phyloP scores from a whole-genome alignment of 2,797 vertebrate genomes.

The Falco rusticolus region DNA sequence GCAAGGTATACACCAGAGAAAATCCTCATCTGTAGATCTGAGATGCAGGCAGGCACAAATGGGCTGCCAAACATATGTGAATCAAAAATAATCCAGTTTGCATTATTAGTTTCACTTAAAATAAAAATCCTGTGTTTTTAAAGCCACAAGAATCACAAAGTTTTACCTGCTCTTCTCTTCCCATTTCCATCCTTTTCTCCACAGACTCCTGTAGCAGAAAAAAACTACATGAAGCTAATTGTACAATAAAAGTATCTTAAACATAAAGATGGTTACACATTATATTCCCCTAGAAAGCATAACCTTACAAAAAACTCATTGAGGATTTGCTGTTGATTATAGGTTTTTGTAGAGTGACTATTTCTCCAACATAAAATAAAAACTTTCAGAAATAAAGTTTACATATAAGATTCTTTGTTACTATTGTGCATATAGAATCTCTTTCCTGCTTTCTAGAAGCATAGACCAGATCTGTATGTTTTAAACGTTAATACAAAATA shows the following conservation, averaged over 20 bases:
- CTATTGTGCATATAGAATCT: not conserved
- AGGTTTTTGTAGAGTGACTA: not conserved
- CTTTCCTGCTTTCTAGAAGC: not conserved
- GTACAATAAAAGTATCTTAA: not conserved
- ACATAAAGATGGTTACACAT: not conserved
- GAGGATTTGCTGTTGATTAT: not conserved
- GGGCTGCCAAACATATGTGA: not conserved
- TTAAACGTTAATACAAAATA: not conserved
- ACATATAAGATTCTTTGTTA: not conserved
- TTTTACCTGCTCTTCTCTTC: not conserved
- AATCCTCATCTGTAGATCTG: not conserved
- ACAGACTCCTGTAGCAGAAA: not conserved
- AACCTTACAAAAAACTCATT: not conserved
- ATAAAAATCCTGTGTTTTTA: not conserved
- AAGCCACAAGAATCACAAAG: not conserved
- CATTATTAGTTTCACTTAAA: not conserved
- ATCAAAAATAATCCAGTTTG: not conserved
- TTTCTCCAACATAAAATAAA: not conserved
- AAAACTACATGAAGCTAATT: not conserved
- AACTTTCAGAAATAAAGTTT: not conserved
- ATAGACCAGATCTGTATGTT: not conserved
- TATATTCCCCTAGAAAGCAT: not conserved
- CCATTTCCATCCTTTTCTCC: not conserved
- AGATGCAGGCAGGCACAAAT: not conserved
- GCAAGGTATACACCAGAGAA: not conserved